Evolutionary conservation across 1,140 invertebrate genomes (phyloP).

Genomic region (Trissolcus basalis): DNA sequence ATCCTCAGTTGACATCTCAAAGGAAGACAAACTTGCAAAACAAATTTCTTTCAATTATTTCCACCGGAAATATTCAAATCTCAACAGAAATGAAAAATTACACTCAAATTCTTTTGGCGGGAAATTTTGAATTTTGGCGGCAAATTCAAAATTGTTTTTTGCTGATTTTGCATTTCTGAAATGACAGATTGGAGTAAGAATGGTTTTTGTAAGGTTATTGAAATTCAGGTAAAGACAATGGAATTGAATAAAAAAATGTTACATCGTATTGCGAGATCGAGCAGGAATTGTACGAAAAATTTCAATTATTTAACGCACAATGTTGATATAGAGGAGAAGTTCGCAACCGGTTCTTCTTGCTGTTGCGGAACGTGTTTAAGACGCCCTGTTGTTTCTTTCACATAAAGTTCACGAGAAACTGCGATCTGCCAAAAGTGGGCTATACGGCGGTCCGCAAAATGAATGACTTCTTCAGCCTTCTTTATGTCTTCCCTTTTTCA

Average conservation of each 20-base stretch:
- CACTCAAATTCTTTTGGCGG: background rate
- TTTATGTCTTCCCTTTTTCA: background rate
- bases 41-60: too few relatives aligned
- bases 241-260: conserved; percentile 22
- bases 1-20: background rate
- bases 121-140: background rate
- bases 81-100: too few relatives aligned
- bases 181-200: background rate
- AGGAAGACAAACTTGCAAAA: background rate
- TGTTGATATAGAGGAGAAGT: conserved; percentile 19
- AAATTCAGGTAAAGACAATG: too few relatives aligned
- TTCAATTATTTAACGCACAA: conserved; percentile 46
- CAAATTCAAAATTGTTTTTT: background rate
- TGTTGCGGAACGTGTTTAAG: conserved; percentile 7
- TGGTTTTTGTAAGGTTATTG: background rate
- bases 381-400: conserved; percentile 25
- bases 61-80: too few relatives aligned
- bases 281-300: conserved; percentile 44
- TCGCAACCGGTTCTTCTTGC: conserved; percentile 39
- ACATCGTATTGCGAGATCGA: conserved; percentile 25
- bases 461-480: conserved; percentile 24
- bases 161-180: conserved; percentile 6
- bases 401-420: conserved; percentile 34
- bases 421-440: conserved; percentile 41
- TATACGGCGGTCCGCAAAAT: conserved; percentile 17